A percentile compares a stretch with the other conserved stretches of the same genome.
phyloP scores from a whole-genome alignment of 1,140 invertebrate species.

The Potamilus streckersoni region DNA sequence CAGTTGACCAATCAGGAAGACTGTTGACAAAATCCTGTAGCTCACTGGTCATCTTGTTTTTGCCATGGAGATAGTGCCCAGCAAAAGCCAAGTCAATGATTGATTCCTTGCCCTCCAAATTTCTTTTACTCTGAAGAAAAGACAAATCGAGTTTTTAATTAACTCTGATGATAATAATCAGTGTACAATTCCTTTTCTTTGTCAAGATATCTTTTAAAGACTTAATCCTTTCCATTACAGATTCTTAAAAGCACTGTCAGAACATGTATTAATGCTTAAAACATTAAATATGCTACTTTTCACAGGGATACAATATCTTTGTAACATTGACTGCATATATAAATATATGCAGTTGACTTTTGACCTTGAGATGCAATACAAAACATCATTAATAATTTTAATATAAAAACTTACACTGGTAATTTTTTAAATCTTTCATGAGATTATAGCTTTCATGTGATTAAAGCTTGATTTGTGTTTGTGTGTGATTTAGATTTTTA shows the following conservation, averaged over 20 bases:
- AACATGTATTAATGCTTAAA: not conserved
- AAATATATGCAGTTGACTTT: too few relatives aligned
- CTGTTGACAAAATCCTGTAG: slow-evolving; percentile 25
- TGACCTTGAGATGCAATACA: too few relatives aligned
- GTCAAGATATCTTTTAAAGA: not conserved
- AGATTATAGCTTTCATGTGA: too few relatives aligned
- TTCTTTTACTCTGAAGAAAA: slow-evolving; percentile 23
- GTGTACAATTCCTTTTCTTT: not conserved
- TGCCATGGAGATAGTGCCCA: slow-evolving; percentile 76
- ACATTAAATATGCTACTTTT: too few relatives aligned
- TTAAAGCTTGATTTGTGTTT: too few relatives aligned
- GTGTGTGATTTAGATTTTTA: too few relatives aligned
- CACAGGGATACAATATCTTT: too few relatives aligned
- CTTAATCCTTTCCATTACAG: not conserved
- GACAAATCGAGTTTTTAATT: not conserved
- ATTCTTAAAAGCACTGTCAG: not conserved
- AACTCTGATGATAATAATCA: not conserved
- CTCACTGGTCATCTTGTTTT: slow-evolving; percentile 70
- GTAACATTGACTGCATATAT: too few relatives aligned
- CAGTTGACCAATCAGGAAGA: slow-evolving; percentile 39
- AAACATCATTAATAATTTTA: too few relatives aligned
- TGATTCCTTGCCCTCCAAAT: slow-evolving; percentile 15
- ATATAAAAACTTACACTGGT: too few relatives aligned
- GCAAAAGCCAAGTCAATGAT: slow-evolving; percentile 73
- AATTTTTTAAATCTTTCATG: too few relatives aligned